Base-by-base conservation (phyloP, 2,113 vertebrate species). In the Prunella himalayana region DNA sequence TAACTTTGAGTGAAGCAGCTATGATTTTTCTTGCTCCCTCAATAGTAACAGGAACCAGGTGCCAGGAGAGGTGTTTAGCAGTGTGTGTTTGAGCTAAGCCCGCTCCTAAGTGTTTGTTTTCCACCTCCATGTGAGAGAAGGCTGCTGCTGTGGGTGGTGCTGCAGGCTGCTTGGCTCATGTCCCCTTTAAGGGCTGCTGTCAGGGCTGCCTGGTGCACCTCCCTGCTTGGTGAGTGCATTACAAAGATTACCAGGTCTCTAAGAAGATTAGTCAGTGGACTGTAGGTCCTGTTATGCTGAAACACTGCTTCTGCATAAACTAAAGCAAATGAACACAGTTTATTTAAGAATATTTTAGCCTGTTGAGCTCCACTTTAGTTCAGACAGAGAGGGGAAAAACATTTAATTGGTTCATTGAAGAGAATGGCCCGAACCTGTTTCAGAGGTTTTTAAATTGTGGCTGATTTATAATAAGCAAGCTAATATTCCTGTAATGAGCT, bases 241-340 rank as follows among this genome's bases (percentile, higher is more conserved):
- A 76, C 79, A 53, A 60, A 95, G 96, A 97, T 97, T 96, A 96
- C 24, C 13, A 4, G 4, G 41, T 72, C 92, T 61, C 37, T 97
- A 96, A 97, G 96, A 78, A 93, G 93, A 96, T 97, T 96, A 97
- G 65, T 69, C 64, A 30, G 86, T 79, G 39, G 76, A 50, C 66
- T 70, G 1, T 88, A 79, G 84, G 78, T 77, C 59, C 65, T 90
- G 57, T 71, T 92, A 7, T 15, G 23, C 37, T 2, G 3, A 81
- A 86, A 53, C 35, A 41, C 41, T 83, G 41, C 69, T 37, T 88
- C 82, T 2, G 3, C 11, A 16, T 86, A 70, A 91, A 78, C 53
- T 63, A 47, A 68, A 79, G 35, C 28, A 79, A 85, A 37, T 17
- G 7, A 63, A 54, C 28, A 17, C 16, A 16, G 11, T 47, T 70